phyloP scores from a whole-genome alignment of 1,140 invertebrate genomes.

The Orchesella cincta region DNA sequence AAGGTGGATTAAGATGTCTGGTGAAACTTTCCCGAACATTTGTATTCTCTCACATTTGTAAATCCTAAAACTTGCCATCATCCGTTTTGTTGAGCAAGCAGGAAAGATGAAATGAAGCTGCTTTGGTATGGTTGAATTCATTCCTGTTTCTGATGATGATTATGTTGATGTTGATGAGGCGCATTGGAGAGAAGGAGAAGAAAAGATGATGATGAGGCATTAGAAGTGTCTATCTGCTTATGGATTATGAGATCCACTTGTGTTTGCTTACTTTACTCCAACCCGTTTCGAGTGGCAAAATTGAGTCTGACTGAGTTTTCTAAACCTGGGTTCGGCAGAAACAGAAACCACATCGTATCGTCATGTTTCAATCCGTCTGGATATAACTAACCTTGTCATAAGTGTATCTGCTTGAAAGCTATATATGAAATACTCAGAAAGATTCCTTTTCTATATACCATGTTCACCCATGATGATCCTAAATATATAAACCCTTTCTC shows the following conservation, averaged over 20 bases:
- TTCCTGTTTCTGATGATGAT: slow-evolving; percentile 17
- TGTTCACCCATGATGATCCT: too few relatives aligned
- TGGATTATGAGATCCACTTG: slow-evolving; percentile 26
- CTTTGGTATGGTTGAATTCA: slow-evolving; percentile 15
- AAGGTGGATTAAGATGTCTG: slow-evolving; percentile 27
- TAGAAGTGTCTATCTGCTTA: slow-evolving; percentile 20
- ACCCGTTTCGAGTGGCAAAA: too few relatives aligned
- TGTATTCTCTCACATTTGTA: slow-evolving; percentile 21
- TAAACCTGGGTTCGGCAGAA: too few relatives aligned
- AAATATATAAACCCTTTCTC: too few relatives aligned
- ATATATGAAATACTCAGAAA: too few relatives aligned
- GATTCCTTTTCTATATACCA: too few relatives aligned
- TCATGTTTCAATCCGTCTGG: too few relatives aligned
- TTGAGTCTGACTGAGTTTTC: too few relatives aligned
- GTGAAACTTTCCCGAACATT: slow-evolving; percentile 11
- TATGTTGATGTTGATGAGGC: slow-evolving; percentile 20
- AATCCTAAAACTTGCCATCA: not conserved
- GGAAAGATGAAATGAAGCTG: not conserved
- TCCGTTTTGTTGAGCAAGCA: not conserved
- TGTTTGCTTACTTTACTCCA: slow-evolving; percentile 4
- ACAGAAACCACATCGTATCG: too few relatives aligned
- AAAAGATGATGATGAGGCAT: slow-evolving; percentile 21
- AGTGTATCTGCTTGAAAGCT: too few relatives aligned
- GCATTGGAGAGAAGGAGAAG: not conserved
- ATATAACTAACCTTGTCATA: too few relatives aligned